These are phyloP conservation scores for Spodoptera frugiperda DNA, from an alignment of 1,140 invertebrate species.

Conservation along the genomic window DNA sequence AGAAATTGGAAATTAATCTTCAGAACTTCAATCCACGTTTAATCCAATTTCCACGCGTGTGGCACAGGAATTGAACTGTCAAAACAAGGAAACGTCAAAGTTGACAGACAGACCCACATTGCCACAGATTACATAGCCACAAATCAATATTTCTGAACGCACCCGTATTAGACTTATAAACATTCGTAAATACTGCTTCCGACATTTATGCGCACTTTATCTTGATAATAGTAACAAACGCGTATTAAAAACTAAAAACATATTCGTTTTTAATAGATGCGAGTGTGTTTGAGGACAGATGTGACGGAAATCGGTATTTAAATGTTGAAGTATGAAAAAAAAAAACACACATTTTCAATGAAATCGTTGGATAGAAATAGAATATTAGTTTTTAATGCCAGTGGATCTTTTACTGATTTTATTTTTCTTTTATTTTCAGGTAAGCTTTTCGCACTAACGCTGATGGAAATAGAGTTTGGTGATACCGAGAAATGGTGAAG, in stretches of 20 bases:
- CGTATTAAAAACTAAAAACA: conserved; percentile 17
- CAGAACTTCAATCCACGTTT: background rate
- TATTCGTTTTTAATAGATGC: conserved; percentile 20
- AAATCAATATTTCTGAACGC: conserved; percentile 8
- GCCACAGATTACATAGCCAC: background rate
- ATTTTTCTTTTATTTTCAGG: conserved; percentile 17
- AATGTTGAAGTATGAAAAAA: background rate
- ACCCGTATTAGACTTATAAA: conserved; percentile 7
- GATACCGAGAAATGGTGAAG: background rate
- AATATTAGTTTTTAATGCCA: background rate
- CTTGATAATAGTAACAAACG: conserved; percentile 25
- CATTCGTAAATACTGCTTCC: conserved; percentile 30
- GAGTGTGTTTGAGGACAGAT: conserved; percentile 24
- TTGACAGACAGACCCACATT: conserved; percentile 13
- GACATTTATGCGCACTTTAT: conserved; percentile 35
- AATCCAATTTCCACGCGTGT: background rate
- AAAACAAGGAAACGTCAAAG: conserved; percentile 27
- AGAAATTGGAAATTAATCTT: background rate
- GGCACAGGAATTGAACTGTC: conserved; percentile 32
- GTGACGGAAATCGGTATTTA: conserved; percentile 1
- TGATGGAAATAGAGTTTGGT: background rate
- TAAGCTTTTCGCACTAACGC: background rate
- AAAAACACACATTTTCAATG: background rate
- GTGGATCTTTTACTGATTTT: background rate
- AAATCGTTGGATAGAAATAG: background rate